A percentile compares a stretch with the other conserved stretches of the same genome.
Evolutionary conservation across 1,140 invertebrate genomes (phyloP).

Genomic region (Cydia fagiglandana): DNA sequence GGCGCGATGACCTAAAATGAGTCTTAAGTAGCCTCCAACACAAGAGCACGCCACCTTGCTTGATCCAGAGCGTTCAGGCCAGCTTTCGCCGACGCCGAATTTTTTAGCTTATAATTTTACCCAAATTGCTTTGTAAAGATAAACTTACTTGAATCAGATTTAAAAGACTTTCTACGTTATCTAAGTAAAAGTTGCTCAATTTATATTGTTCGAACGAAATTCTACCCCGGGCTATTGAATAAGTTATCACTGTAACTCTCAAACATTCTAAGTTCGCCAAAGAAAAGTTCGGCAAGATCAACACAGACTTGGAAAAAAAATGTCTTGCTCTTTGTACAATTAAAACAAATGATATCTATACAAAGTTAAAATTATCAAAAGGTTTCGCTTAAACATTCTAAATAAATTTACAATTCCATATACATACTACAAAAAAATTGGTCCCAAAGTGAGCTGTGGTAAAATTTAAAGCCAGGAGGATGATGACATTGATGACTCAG

Average conservation of each 20-base stretch:
- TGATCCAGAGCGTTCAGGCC: too few relatives aligned
- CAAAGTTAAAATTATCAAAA: not conserved
- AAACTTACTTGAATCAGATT: slow-evolving; percentile 15
- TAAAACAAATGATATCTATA: not conserved
- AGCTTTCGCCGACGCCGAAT: too few relatives aligned
- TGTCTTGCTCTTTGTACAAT: not conserved
- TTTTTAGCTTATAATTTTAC: not conserved
- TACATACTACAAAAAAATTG: not conserved
- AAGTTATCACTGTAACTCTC: slow-evolving; percentile 21
- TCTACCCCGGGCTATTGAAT: slow-evolving; percentile 13
- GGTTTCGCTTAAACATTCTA: not conserved
- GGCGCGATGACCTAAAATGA: too few relatives aligned
- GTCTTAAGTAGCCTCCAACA: too few relatives aligned
- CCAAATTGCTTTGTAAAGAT: slow-evolving; percentile 1
- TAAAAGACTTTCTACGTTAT: slow-evolving; percentile 8
- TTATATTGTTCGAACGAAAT: slow-evolving; percentile 20
- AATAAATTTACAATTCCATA: not conserved
- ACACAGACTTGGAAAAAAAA: not conserved
- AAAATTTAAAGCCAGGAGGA: too few relatives aligned
- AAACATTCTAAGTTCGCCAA: not conserved
- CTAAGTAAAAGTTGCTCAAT: slow-evolving; percentile 12
- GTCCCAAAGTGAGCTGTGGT: too few relatives aligned
- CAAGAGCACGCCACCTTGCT: too few relatives aligned
- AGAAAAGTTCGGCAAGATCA: not conserved
- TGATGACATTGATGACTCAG: too few relatives aligned